Percentiles rank a stretch among this genome's conserved stretches.
These are phyloP conservation scores for Lasioglossum villosulum DNA, from an alignment of 2,888 invertebrate species.

Conservation along the genomic window DNA sequence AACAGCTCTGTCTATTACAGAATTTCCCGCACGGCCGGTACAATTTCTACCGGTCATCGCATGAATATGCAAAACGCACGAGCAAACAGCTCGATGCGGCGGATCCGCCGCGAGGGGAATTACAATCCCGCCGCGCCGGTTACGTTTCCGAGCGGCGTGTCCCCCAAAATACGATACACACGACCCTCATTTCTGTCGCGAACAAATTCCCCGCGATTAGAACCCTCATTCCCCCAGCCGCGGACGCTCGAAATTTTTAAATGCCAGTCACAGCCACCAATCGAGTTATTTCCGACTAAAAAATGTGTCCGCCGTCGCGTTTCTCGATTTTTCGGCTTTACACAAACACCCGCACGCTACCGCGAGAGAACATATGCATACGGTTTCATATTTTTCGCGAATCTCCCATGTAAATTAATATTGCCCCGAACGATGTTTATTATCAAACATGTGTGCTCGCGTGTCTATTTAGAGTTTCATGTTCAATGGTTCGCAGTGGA, in stretches of 20 bases:
- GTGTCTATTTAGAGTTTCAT: not conserved
- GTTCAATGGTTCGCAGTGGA: not conserved
- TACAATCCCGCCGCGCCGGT: conserved; percentile 15
- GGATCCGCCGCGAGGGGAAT: conserved; percentile 37
- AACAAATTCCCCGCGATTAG: not conserved
- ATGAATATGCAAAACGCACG: conserved; percentile 73
- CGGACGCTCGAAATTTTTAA: not conserved
- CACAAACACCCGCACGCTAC: not conserved
- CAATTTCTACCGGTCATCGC: conserved; percentile 62
- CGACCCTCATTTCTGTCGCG: conserved; percentile 22
- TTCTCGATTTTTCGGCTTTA: not conserved
- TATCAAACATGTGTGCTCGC: not conserved
- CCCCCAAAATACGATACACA: not conserved
- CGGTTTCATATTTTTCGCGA: not conserved
- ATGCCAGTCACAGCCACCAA: not conserved
- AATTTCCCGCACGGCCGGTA: conserved; percentile 47
- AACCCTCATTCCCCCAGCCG: not conserved
- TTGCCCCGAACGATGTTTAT: not conserved
- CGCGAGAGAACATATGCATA: not conserved
- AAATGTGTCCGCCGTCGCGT: not conserved
- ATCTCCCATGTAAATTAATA: not conserved
- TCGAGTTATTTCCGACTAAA: not conserved
- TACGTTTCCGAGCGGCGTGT: conserved; percentile 35
- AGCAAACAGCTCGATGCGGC: conserved; percentile 60
- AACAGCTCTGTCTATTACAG: conserved; percentile 52